These are phyloP conservation scores for Osmoderma eremita DNA, from an alignment of 2,888 invertebrate species.

Conservation along the genomic window DNA sequence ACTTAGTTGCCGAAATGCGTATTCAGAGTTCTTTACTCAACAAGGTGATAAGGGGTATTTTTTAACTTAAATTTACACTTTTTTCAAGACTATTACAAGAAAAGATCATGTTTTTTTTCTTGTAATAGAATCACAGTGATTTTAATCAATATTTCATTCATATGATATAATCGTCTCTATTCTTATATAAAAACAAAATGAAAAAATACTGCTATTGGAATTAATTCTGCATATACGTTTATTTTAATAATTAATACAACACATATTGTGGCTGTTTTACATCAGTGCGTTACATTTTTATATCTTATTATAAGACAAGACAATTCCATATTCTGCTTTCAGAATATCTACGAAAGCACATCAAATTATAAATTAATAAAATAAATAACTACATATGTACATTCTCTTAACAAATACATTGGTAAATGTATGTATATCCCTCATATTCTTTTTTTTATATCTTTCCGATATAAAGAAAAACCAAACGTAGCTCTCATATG, in stretches of 20 bases:
- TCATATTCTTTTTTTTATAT: neutral
- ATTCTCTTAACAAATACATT: constrained; percentile 13
- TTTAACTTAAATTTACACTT: no score
- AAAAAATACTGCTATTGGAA: no score
- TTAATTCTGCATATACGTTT: no score
- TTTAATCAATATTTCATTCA: no score
- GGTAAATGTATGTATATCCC: constrained; percentile 1
- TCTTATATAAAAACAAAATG: no score
- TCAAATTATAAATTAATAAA: constrained; percentile 39
- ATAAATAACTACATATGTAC: constrained; percentile 17
- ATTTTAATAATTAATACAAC: constrained; percentile 1
- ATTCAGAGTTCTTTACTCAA: no score
- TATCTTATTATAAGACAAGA: constrained; percentile 44
- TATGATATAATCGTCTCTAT: no score
- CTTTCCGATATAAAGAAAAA: neutral
- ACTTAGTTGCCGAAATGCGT: no score
- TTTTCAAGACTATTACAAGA: no score
- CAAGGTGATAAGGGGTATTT: no score
- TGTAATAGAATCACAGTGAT: no score
- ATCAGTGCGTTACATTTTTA: constrained; percentile 20
- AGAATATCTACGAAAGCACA: constrained; percentile 14
- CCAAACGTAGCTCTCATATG: neutral
- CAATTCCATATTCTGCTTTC: constrained; percentile 17
- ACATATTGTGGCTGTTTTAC: neutral
- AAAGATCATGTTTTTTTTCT: no score